Base-by-base conservation (phyloP, 2,113 vertebrate genomes). In the Lophotis ruficrista region DNA sequence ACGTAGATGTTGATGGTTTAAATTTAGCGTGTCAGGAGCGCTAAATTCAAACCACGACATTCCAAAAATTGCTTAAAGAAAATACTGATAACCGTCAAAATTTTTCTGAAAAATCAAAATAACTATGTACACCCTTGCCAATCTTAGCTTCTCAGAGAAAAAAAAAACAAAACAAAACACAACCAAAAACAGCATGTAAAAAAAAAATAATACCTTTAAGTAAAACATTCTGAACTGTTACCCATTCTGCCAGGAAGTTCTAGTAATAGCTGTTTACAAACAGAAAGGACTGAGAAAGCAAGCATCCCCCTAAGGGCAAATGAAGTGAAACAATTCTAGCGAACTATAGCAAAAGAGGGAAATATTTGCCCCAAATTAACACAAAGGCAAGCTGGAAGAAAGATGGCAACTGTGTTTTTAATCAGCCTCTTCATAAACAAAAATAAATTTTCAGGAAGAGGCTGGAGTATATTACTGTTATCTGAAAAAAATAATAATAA, bases 81-180 rank as follows among this genome's bases (percentile, higher is more conserved):
- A 97, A 96, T 92, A 97, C 96, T 97, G 96, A 94, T 91, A 94
- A 85, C 30, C 12, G 30, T 91, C 58, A 64, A 35, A 31, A 60
- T 75, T 43, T 15, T 87, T 41, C 77, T 78, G 70, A 53, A 48
- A 76, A 69, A 89, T 31, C 38, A 80, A 81, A 91, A 43, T 7
- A 88, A 79, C 65, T 96, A 94, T 91, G 76, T 93, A 94, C 88
- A 96, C 5, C 41, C 78, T 78, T 64, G 66, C 80, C 87, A 89
- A 35, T 5, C 12, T 48, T 57, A 89, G 89, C 87, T 93, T 89
- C 84, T 90, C 31, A 68, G 79, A 60, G 81, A 90, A 61, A 79
- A 92, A 64, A 75, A 43, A 43, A 41, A 13, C 14, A 43, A 43
- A 43, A 43, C 41, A 15, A 43, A 43, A 15, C 41, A 43, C 41